These are phyloP conservation scores for Etheostoma cragini DNA, from an alignment of 2,113 vertebrate species.

Conservation along the genomic window DNA sequence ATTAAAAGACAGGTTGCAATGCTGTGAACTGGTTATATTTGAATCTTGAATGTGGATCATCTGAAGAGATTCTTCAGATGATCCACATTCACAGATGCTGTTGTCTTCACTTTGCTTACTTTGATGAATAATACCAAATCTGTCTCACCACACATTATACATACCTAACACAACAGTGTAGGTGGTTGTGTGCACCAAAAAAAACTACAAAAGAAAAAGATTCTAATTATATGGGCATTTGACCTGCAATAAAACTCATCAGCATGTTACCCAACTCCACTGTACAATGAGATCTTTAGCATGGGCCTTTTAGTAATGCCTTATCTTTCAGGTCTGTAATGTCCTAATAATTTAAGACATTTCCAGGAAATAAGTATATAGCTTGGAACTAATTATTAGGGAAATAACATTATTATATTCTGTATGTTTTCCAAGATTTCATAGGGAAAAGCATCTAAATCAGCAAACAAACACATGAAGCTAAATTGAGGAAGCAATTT, in stretches of 20 bases:
- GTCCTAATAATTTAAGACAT: not conserved
- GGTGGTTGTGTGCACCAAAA: not conserved
- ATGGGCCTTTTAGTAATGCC: not conserved
- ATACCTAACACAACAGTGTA: not conserved
- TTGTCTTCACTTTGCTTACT: not conserved
- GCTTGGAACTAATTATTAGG: too few relatives aligned
- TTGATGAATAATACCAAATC: not conserved
- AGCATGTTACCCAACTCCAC: not conserved
- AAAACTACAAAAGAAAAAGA: not conserved
- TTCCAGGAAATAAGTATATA: too few relatives aligned
- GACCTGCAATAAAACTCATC: not conserved
- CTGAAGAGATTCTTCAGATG: too few relatives aligned
- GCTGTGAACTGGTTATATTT: not conserved
- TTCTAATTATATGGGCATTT: not conserved
- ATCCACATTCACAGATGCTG: not conserved
- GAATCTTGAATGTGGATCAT: slow-evolving; percentile 7
- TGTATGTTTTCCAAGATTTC: not conserved
- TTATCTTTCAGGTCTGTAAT: not conserved
- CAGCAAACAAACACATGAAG: not conserved
- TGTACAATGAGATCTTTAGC: not conserved
- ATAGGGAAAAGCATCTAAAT: not conserved
- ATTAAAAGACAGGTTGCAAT: not conserved
- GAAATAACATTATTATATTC: too few relatives aligned
- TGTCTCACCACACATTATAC: not conserved
- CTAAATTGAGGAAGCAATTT: not conserved